Evolutionary conservation across 2,797 vertebrate genomes (phyloP).

Genomic region (Cyprinodon diabolis): DNA sequence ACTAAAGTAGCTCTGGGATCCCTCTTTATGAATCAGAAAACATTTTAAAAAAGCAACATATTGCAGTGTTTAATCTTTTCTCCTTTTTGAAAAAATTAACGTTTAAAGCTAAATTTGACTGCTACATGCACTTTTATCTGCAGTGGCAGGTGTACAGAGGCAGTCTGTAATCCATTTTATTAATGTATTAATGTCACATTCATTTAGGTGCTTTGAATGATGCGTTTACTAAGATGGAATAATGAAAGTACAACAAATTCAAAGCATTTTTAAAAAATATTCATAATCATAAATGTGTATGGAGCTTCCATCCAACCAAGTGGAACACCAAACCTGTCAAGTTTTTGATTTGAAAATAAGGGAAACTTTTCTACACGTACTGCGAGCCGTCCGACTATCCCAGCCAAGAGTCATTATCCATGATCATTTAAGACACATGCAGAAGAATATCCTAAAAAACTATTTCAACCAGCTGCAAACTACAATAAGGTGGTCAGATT

Average conservation of each 20-base stretch:
- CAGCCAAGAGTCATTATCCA: too few relatives aligned
- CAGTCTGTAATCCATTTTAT: neutral
- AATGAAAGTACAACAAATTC: neutral
- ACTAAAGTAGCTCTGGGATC: conserved; percentile 38
- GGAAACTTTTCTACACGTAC: too few relatives aligned
- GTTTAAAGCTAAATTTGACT: neutral
- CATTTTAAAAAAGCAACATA: conserved; percentile 26
- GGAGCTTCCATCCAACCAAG: too few relatives aligned
- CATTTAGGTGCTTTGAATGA: neutral
- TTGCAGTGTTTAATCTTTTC: conserved; percentile 4
- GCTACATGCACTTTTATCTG: neutral
- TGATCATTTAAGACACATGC: too few relatives aligned
- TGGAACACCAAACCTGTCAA: too few relatives aligned
- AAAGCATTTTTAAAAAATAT: neutral
- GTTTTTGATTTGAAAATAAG: too few relatives aligned
- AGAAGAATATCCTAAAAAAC: too few relatives aligned
- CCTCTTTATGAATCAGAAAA: conserved; percentile 21
- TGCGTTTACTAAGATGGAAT: neutral
- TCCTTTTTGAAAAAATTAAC: neutral
- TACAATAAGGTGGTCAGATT: too few relatives aligned
- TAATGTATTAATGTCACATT: neutral
- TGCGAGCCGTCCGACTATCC: too few relatives aligned
- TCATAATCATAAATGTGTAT: too few relatives aligned
- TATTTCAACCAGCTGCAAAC: too few relatives aligned
- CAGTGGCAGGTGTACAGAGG: neutral